These are phyloP conservation scores for Danaus melanippus DNA, from an alignment of 1,140 invertebrate species.

Conservation along the genomic window DNA sequence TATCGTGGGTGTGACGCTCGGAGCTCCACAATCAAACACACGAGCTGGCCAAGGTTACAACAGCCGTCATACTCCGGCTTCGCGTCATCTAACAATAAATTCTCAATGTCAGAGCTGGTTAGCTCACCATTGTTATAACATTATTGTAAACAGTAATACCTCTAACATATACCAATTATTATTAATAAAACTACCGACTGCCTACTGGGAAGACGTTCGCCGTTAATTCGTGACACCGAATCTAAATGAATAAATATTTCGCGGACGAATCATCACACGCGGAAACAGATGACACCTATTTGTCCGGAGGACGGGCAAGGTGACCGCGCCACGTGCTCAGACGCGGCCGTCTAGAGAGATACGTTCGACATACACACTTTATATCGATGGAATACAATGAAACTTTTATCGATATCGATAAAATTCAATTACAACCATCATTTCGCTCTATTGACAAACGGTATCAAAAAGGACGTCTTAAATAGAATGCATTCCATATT, in stretches of 20 bases:
- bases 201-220: too few relatives aligned
- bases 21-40: conserved; percentile 49
- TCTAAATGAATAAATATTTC: conserved; percentile 23
- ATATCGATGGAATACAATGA: not conserved
- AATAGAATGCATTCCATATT: too few relatives aligned
- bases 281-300: conserved; percentile 59
- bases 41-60: conserved; percentile 53
- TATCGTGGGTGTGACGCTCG: conserved; percentile 34
- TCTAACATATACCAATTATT: too few relatives aligned
- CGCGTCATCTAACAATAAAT: conserved; percentile 57
- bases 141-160: too few relatives aligned
- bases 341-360: conserved; percentile 6
- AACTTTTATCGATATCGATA: not conserved
- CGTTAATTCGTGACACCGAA: conserved; percentile 16
- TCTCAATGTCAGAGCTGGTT: conserved; percentile 51
- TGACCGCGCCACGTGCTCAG: conserved; percentile 42
- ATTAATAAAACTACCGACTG: too few relatives aligned
- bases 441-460: too few relatives aligned
- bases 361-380: too few relatives aligned
- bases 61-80: conserved; percentile 46
- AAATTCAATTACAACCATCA: not conserved
- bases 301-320: conserved; percentile 59
- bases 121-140: conserved; percentile 4
- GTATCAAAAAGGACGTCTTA: too few relatives aligned
- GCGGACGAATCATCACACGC: conserved; percentile 28